phyloP scores from a whole-genome alignment of 2,113 vertebrate species.

The Dipodomys stephensi region DNA sequence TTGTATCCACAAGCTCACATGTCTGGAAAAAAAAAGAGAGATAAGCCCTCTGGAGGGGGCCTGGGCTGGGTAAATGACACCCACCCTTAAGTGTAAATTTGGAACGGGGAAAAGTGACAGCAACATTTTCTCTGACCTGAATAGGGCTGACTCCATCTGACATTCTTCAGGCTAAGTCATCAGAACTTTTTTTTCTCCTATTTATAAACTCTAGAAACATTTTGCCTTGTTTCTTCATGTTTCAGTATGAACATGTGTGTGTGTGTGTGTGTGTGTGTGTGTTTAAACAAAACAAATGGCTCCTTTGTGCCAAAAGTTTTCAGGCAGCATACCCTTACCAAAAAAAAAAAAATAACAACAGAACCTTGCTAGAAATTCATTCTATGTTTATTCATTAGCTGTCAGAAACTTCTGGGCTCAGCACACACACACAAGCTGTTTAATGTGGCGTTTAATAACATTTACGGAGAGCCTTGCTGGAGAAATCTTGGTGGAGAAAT shows the following conservation, averaged over 20 bases:
- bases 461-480: slow-evolving; percentile 60
- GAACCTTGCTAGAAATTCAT: slow-evolving; percentile 51
- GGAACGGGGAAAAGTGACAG: not conserved
- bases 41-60: not conserved
- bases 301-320: slow-evolving; percentile 62
- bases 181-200: not conserved
- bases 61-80: not conserved
- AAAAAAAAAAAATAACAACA: not conserved
- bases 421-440: slow-evolving; percentile 54
- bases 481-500: slow-evolving; percentile 30
- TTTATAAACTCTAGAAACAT: slow-evolving; percentile 19
- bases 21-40: slow-evolving; percentile 45
- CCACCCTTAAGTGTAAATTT: not conserved
- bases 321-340: slow-evolving; percentile 25
- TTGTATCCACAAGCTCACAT: slow-evolving; percentile 9
- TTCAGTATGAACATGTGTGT: slow-evolving; percentile 60
- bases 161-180: slow-evolving; percentile 4
- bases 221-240: slow-evolving; percentile 26
- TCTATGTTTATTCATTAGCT: slow-evolving; percentile 76
- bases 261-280: not conserved
- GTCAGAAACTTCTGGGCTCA: slow-evolving; percentile 64
- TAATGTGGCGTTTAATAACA: slow-evolving; percentile 76
- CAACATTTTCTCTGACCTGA: not conserved
- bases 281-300: slow-evolving; percentile 70
- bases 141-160: not conserved